Percentiles rank a stretch among this genome's conserved stretches.
Evolutionary conservation across 2,888 invertebrate genomes (phyloP).

Genomic region (Saturnia japonica): DNA sequence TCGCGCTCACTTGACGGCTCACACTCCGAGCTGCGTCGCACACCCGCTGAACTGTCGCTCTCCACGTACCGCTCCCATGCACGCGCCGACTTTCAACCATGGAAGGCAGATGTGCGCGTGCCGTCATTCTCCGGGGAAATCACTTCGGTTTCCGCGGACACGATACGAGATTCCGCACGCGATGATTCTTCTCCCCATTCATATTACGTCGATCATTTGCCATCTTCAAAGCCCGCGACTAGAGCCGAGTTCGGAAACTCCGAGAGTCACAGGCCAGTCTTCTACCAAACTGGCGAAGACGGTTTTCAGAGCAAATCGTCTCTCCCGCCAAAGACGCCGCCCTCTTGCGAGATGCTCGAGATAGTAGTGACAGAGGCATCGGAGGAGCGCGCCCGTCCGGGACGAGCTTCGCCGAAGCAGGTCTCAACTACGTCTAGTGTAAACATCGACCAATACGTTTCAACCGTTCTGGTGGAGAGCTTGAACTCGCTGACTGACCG

Average conservation of each 20-base stretch:
- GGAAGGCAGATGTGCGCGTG: slow-evolving; percentile 34
- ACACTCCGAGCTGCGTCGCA: slow-evolving; percentile 58
- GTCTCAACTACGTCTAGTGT: slow-evolving; percentile 41
- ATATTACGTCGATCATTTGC: neutral
- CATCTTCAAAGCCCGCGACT: neutral
- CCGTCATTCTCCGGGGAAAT: slow-evolving; percentile 37
- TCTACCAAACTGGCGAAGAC: neutral
- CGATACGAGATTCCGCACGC: neutral
- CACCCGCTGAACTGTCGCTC: slow-evolving; percentile 46
- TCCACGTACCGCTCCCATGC: slow-evolving; percentile 28
- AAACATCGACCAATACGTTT: slow-evolving; percentile 77
- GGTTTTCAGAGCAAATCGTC: slow-evolving; percentile 12
- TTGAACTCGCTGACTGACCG: slow-evolving; percentile 75
- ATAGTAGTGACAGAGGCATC: slow-evolving; percentile 72
- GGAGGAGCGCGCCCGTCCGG: slow-evolving; percentile 38
- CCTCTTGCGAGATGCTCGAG: slow-evolving; percentile 67
- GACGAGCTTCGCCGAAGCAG: slow-evolving; percentile 26
- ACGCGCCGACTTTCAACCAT: slow-evolving; percentile 24
- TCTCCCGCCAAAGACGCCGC: slow-evolving; percentile 37
- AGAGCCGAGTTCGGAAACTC: neutral
- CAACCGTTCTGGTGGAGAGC: slow-evolving; percentile 77
- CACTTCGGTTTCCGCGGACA: slow-evolving; percentile 11
- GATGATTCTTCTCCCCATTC: neutral
- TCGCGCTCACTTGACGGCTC: slow-evolving; percentile 64
- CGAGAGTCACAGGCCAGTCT: neutral